These are phyloP conservation scores for Chrysomela aeneicollis DNA, from an alignment of 2,888 invertebrate species.

Conservation along the genomic window DNA sequence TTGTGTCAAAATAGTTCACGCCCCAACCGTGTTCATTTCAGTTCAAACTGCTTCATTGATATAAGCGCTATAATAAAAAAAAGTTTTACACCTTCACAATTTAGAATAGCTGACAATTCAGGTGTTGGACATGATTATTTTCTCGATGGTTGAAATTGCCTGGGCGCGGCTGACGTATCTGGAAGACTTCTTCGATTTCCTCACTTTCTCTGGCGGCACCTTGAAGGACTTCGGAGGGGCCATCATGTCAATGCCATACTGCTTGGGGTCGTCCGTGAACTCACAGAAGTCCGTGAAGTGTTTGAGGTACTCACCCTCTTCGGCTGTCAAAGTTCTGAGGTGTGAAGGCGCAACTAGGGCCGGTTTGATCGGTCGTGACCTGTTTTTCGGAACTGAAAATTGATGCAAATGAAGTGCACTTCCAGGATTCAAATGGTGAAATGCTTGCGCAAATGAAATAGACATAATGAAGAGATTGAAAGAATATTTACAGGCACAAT, in stretches of 20 bases:
- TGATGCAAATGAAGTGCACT: too few species aligned
- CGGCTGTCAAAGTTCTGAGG: constrained; percentile 47
- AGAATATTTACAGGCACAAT: too few species aligned
- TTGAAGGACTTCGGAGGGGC: neutral
- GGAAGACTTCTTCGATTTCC: neutral
- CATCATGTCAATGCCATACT: constrained; percentile 46
- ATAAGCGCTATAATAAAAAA: neutral
- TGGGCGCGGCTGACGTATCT: neutral
- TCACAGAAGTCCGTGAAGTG: constrained; percentile 55
- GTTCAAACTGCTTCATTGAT: too few species aligned
- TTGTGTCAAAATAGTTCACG: too few species aligned
- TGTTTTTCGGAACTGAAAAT: constrained; percentile 49
- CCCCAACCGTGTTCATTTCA: too few species aligned
- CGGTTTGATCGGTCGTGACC: constrained; percentile 47
- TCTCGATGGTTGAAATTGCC: neutral
- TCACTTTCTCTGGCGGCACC: neutral
- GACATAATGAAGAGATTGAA: too few species aligned
- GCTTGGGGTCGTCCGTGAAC: constrained; percentile 45
- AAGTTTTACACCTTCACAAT: neutral
- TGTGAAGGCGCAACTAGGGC: constrained; percentile 29
- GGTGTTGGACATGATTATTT: neutral
- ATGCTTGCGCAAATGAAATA: too few species aligned
- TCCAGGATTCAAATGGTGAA: too few species aligned
- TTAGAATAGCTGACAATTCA: neutral
- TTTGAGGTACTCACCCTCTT: constrained; percentile 52